Base-by-base conservation (phyloP, 23 tunicate genomes). In the Diplosoma virens region DNA sequence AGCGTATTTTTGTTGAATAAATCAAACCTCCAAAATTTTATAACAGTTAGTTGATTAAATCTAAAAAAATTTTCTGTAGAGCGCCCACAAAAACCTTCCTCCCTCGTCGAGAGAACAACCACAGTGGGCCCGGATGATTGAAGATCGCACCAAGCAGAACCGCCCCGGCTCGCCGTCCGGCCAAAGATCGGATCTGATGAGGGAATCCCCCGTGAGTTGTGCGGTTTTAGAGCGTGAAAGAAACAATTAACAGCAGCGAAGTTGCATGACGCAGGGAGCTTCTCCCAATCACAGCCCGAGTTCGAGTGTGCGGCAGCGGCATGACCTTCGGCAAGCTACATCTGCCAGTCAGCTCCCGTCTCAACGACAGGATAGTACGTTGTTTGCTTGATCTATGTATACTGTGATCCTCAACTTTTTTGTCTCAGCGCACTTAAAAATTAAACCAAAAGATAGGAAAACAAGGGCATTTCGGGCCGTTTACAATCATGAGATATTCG, bases 111-210 rank as follows among this genome's bases (percentile, higher is more conserved):
- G 96, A 18, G 88, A 89, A n/a, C 79, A 89, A 37, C 96, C 96
- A 33, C 76, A 68, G 16, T 89, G 96, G 96, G 96, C 96, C 14
- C 66, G 68, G 27, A 74, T 82, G 41, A 73, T 89, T 46, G 96
- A 89, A 35, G 96, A 89, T 27, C 34, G 96, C 53, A 82, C 83
- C 61, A 87, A 65, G 30, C 36, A 73, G 59, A 89, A 89, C 46
- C 84, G 96, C 1, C 88, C 88, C 7, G 96, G 77, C 25, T 89
- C 96, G 0, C 96, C 96, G 3, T 36, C 14, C 7, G 52, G 52
- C 52, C 11, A 77, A 33, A 77, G 59, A 37, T 7, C 31, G 23
- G 55, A 37, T 30, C 23, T 33, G 7, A 69, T n/a, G 24, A 22
- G 29, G 26, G 76, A 56, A 35, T 37, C 52, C 6, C 56, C 56